A percentile compares a stretch with the other conserved stretches of the same genome.
Evolutionary conservation across 2,888 invertebrate species (phyloP).

Genomic region (Nematopogon swammerdamellus): DNA sequence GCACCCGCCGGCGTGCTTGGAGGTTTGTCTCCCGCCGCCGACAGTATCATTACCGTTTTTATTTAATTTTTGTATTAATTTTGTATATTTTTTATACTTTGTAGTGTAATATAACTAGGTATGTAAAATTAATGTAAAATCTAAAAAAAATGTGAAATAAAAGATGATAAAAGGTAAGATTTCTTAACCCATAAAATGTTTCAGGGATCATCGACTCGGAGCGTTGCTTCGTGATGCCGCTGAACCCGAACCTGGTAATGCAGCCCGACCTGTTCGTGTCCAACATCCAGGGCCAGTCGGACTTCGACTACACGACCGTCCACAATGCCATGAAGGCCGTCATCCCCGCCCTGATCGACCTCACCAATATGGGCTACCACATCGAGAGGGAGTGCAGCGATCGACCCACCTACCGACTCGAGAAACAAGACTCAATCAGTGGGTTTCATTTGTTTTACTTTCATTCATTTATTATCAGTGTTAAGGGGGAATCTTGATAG

Average conservation of each 20-base stretch:
- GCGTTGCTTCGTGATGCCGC: conserved; percentile 88
- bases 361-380: conserved; percentile 61
- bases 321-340: conserved; percentile 74
- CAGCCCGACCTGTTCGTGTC: conserved; percentile 56
- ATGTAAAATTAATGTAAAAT: too few species aligned
- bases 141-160: too few species aligned
- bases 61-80: too few species aligned
- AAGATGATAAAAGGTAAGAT: too few species aligned
- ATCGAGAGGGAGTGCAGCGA: conserved; percentile 59
- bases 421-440: conserved; percentile 65
- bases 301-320: conserved; percentile 76
- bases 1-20: too few species aligned
- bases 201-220: conserved; percentile 75
- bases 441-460: conserved; percentile 20
- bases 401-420: conserved; percentile 71
- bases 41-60: too few species aligned
- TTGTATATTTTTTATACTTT: too few species aligned
- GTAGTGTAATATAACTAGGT: too few species aligned
- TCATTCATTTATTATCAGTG: too few species aligned
- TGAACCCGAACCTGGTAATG: conserved; percentile 73
- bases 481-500: too few species aligned
- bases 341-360: conserved; percentile 64
- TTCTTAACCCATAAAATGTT: conserved; percentile 5
- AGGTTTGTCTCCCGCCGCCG: too few species aligned
- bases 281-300: conserved; percentile 72